Conservation (phyloP, 2,797 vertebrate genomes). For the Schizothorax lantsangensis region DNA sequence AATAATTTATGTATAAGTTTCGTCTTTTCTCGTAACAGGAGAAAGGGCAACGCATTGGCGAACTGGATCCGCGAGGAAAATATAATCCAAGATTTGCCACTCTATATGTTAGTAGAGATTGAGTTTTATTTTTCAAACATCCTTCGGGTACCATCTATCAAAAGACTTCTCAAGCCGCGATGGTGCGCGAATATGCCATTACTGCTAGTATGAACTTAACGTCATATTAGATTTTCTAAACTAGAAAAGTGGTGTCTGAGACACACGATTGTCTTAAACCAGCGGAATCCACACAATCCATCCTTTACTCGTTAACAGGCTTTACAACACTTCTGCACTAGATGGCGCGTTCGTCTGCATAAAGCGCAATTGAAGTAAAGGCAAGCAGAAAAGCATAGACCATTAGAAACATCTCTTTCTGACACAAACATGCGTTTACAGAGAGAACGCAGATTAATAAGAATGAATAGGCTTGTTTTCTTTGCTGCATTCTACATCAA, state of each 20-base stretch:
- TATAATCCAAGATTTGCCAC: conserved; percentile 59
- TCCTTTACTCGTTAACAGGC: conserved; percentile 44
- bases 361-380: conserved; percentile 26
- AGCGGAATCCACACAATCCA: conserved; percentile 35
- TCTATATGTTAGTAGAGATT: conserved; percentile 53
- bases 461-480: neutral
- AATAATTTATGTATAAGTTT: conserved; percentile 68
- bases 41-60: conserved; percentile 59
- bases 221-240: neutral
- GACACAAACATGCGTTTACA: conserved; percentile 47
- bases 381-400: neutral
- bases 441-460: neutral
- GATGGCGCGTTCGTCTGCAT: conserved; percentile 68
- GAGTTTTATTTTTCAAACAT: conserved; percentile 46
- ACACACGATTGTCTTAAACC: conserved; percentile 4
- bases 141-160: neutral
- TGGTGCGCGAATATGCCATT: neutral
- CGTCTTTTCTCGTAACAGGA: conserved; percentile 64
- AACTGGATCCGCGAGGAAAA: conserved; percentile 54
- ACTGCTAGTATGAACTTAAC: neutral
- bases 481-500: neutral
- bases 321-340: conserved; percentile 64
- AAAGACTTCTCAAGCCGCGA: neutral
- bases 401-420: conserved; percentile 19
- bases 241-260: neutral